Evolutionary conservation across 2,888 invertebrate species (phyloP).

Genomic region (Antitype chi): DNA sequence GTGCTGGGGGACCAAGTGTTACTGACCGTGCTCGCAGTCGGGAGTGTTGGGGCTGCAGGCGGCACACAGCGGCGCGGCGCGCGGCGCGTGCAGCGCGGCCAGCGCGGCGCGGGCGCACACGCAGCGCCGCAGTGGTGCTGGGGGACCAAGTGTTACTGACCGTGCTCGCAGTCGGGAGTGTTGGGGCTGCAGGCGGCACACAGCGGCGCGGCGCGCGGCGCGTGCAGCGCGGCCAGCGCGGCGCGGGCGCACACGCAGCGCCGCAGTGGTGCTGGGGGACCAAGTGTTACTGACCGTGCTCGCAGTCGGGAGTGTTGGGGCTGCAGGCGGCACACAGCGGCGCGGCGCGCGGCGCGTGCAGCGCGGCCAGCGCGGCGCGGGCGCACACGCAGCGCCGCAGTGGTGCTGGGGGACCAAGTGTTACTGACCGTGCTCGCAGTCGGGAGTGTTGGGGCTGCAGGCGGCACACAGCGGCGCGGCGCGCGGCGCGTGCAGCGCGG

Average conservation of each 20-base stretch:
- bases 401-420: constrained; percentile 95
- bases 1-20: constrained; percentile 93
- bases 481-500: constrained; percentile 94
- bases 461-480: constrained; percentile 96
- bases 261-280: constrained; percentile 96
- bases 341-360: constrained; percentile 94
- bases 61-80: constrained; percentile 96
- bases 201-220: constrained; percentile 95
- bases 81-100: constrained; percentile 94
- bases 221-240: constrained; percentile 94
- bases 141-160: constrained; percentile 57
- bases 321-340: constrained; percentile 95
- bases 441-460: constrained; percentile 78
- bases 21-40: constrained; percentile 14
- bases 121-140: constrained; percentile 98
- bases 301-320: constrained; percentile 53
- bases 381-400: constrained; percentile 97
- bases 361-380: constrained; percentile 93
- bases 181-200: constrained; percentile 93
- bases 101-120: constrained; percentile 93
- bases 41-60: constrained; percentile 85
- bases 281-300: constrained; percentile 1
- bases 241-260: constrained; percentile 95
- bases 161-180: constrained; percentile 47
- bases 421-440: constrained; percentile 10